phyloP scores from a whole-genome alignment of 2,888 invertebrate genomes.

The Callosobruchus maculatus region DNA sequence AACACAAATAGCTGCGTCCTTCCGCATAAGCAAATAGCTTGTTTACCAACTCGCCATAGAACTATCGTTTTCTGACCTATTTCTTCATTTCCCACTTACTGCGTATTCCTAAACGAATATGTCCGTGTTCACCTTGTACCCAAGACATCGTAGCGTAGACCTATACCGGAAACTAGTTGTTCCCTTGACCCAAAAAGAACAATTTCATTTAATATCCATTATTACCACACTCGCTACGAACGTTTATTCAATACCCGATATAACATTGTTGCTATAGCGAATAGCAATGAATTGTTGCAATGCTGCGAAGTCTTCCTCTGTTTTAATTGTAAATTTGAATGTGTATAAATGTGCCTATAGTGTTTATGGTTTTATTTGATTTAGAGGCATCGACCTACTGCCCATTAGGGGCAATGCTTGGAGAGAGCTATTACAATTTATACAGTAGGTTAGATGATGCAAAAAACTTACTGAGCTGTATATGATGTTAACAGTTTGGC shows the following conservation, averaged over 20 bases:
- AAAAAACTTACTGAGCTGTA: too few species aligned
- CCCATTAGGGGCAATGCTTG: too few species aligned
- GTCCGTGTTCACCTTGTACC: not conserved
- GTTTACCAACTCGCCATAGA: not conserved
- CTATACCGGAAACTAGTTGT: slow-evolving; percentile 24
- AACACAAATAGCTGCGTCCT: not conserved
- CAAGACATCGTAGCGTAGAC: not conserved
- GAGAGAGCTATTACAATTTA: too few species aligned
- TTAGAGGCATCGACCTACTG: too few species aligned
- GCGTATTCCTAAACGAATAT: not conserved
- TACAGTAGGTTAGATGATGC: too few species aligned
- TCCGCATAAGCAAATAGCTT: not conserved
- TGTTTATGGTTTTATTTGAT: too few species aligned
- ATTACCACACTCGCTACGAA: slow-evolving; percentile 14
- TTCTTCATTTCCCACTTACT: not conserved
- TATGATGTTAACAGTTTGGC: too few species aligned
- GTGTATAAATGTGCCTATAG: too few species aligned
- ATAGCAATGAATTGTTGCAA: too few species aligned
- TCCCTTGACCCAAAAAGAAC: slow-evolving; percentile 26
- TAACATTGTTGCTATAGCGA: slow-evolving; percentile 3
- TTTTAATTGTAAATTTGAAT: too few species aligned
- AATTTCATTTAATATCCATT: slow-evolving; percentile 8
- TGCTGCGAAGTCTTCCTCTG: too few species aligned
- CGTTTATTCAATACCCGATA: slow-evolving; percentile 13
- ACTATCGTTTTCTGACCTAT: not conserved